Conservation (phyloP, 2,888 invertebrate genomes). For the Orthosia gracilis region DNA sequence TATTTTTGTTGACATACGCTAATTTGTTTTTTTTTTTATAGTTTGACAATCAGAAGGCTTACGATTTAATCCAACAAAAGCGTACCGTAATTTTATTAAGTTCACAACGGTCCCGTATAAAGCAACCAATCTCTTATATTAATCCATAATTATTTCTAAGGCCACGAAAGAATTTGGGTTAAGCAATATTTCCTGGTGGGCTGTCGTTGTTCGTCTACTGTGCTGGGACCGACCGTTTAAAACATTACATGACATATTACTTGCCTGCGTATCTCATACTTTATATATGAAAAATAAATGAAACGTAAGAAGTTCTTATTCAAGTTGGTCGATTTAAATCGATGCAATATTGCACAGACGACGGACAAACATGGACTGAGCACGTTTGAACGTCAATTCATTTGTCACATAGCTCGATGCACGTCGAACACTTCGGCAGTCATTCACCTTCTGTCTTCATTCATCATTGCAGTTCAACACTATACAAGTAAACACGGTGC, state of each 20-base stretch:
- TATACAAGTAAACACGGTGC: neutral
- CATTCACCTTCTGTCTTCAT: neutral
- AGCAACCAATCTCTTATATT: slow-evolving; percentile 19
- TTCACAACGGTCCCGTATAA: neutral
- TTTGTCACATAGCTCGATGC: slow-evolving; percentile 9
- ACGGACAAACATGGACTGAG: neutral
- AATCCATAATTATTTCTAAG: slow-evolving; percentile 10
- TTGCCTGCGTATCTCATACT: too few relatives aligned
- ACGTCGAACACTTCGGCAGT: neutral
- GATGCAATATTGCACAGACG: neutral
- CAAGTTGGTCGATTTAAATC: neutral
- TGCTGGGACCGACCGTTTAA: neutral
- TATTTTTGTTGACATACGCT: neutral
- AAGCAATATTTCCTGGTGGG: neutral
- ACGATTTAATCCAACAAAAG: neutral
- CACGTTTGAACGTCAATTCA: neutral
- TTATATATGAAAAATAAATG: neutral
- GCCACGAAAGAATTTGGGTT: neutral
- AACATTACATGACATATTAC: too few relatives aligned
- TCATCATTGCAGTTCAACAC: slow-evolving; percentile 10
- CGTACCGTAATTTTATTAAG: slow-evolving; percentile 7
- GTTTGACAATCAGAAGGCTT: neutral
- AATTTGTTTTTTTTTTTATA: neutral
- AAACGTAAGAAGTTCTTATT: neutral
- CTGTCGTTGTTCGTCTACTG: neutral